Conservation (phyloP, 2,797 vertebrate genomes). For the Gadopsis marmoratus region DNA sequence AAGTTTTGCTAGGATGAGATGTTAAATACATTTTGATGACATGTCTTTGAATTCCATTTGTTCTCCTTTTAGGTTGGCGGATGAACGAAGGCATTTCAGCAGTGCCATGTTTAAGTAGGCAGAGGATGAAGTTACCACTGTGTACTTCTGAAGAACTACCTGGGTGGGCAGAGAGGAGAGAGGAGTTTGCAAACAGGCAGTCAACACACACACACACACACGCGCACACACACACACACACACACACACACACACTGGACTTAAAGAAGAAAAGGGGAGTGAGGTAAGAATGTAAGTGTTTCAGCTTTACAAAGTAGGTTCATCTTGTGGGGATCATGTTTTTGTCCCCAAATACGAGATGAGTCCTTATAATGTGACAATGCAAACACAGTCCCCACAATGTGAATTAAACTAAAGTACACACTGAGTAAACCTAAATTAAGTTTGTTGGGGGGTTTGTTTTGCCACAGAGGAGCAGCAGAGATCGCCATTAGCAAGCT, state of each 20-base stretch:
- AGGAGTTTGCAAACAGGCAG: constrained; percentile 58
- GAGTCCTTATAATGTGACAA: neutral
- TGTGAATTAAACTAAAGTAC: neutral
- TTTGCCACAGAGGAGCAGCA: neutral
- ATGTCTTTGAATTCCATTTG: constrained; percentile 18
- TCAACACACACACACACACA: constrained; percentile 25
- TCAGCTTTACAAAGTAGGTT: constrained; percentile 30
- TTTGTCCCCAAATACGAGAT: constrained; percentile 9
- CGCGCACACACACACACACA: constrained; percentile 17
- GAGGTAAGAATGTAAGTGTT: constrained; percentile 38
- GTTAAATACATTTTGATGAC: neutral
- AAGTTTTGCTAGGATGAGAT: neutral
- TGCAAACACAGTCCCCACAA: constrained; percentile 8
- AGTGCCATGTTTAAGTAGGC: constrained; percentile 61
- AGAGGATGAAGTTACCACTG: constrained; percentile 72
- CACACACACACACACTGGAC: constrained; percentile 35
- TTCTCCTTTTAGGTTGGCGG: constrained; percentile 29
- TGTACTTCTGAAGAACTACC: constrained; percentile 68
- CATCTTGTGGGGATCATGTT: constrained; percentile 20
- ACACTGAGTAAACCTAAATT: neutral
- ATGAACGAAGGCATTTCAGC: constrained; percentile 47
- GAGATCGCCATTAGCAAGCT: neutral
- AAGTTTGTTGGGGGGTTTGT: neutral
- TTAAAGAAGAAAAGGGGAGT: constrained; percentile 39
- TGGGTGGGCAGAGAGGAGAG: constrained; percentile 76